Evolutionary conservation across 2,888 invertebrate species (phyloP).

Genomic region (Trilocha varians): DNA sequence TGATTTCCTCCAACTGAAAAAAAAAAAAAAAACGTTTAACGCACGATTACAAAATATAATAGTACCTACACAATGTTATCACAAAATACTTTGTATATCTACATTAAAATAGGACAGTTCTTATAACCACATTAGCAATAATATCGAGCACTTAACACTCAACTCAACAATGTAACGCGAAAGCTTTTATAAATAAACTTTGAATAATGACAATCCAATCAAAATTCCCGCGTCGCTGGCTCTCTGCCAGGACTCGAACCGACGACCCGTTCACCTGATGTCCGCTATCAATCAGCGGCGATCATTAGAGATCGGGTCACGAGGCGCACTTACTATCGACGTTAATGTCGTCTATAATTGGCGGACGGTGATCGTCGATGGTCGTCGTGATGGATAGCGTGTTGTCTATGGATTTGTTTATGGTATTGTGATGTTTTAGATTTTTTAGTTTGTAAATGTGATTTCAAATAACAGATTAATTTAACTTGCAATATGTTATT

Average conservation of each 20-base stretch:
- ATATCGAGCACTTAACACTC: not conserved
- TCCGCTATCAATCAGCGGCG: constrained; percentile 23
- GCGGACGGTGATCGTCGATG: not conserved
- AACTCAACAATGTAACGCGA: not conserved
- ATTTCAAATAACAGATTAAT: too few relatives aligned
- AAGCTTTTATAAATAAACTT: not conserved
- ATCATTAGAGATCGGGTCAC: constrained; percentile 18
- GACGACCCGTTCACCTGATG: constrained; percentile 22
- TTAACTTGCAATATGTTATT: too few relatives aligned
- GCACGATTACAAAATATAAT: too few relatives aligned
- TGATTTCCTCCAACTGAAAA: too few relatives aligned
- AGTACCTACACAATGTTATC: too few relatives aligned
- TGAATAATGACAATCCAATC: not conserved
- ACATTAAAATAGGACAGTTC: too few relatives aligned
- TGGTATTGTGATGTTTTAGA: too few relatives aligned
- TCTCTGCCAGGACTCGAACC: constrained; percentile 16
- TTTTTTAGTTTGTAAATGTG: too few relatives aligned
- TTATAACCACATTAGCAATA: too few relatives aligned
- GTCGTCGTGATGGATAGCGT: not conserved
- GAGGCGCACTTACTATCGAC: not conserved
- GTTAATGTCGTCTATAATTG: not conserved
- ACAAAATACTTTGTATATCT: too few relatives aligned
- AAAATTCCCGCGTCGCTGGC: constrained; percentile 13
- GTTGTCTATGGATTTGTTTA: too few relatives aligned
- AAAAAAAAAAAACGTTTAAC: too few relatives aligned